Percentiles rank a stretch among this genome's conserved stretches.
phyloP scores from a whole-genome alignment of 1,140 invertebrate species.

The Monochamus saltuarius region DNA sequence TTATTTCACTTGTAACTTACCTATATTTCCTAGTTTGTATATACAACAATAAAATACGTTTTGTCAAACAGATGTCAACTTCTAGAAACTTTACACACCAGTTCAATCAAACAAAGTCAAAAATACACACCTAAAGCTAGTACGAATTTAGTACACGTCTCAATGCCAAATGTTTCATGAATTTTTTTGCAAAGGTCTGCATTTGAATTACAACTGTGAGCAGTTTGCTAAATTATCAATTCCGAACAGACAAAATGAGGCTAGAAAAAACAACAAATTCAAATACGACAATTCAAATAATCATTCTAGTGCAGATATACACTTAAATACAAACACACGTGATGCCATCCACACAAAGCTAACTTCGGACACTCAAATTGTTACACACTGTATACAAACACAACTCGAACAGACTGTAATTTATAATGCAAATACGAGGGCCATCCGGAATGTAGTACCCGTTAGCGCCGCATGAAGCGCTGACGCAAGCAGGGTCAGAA shows the following conservation, averaged over 20 bases:
- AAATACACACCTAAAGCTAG: constrained; percentile 1
- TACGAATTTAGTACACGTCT: neutral
- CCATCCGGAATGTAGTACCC: constrained; percentile 20
- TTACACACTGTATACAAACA: too few relatives aligned
- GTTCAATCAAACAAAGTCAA: neutral
- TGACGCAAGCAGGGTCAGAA: constrained; percentile 7
- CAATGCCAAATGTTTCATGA: neutral
- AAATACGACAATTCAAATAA: constrained; percentile 1
- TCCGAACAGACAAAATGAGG: neutral
- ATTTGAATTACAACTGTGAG: constrained; percentile 17
- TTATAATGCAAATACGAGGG: constrained; percentile 39
- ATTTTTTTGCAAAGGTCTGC: neutral
- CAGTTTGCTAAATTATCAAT: constrained; percentile 14
- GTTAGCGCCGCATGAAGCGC: constrained; percentile 13
- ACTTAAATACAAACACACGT: too few relatives aligned
- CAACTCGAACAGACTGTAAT: constrained; percentile 6
- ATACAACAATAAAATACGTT: too few relatives aligned
- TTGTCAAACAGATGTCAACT: constrained; percentile 18
- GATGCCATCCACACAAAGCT: too few relatives aligned
- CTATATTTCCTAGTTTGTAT: too few relatives aligned
- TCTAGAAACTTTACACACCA: constrained; percentile 17
- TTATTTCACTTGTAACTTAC: too few relatives aligned
- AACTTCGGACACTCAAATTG: too few relatives aligned
- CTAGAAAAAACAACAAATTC: constrained; percentile 4
- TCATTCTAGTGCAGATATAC: neutral